Conservation (phyloP, 2,797 vertebrate genomes). For the Monodelphis domestica region DNA sequence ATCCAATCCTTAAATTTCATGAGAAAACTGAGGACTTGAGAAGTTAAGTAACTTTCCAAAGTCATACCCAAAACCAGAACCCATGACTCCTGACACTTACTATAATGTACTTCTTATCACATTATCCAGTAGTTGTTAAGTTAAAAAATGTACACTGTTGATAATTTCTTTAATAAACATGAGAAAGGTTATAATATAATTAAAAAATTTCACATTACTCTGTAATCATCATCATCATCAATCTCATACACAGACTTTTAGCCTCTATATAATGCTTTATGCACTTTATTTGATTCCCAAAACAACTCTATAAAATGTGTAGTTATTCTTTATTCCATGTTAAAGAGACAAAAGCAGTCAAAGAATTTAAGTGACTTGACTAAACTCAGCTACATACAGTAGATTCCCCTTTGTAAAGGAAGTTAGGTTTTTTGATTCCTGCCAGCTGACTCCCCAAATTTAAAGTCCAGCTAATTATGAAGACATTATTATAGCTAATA, state of each 20-base stretch:
- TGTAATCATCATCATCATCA: background rate
- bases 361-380: background rate
- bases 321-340: background rate
- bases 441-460: background rate
- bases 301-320: background rate
- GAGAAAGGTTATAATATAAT: constrained; percentile 54
- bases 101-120: background rate
- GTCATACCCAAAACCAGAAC: background rate
- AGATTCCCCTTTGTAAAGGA: background rate
- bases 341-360: background rate
- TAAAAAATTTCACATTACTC: constrained; percentile 19
- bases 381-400: background rate
- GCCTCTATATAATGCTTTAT: constrained; percentile 1
- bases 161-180: constrained; percentile 34
- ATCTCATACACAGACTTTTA: background rate
- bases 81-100: background rate
- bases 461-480: constrained; percentile 68
- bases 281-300: constrained; percentile 25
- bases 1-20: background rate
- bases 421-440: background rate
- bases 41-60: background rate
- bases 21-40: background rate
- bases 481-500: constrained; percentile 65
- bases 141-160: background rate
- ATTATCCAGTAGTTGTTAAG: background rate